Evolutionary conservation across 2,797 vertebrate species (phyloP), one percentile per base, ranked within the genome.

Genomic region (Chromis chromis): DNA sequence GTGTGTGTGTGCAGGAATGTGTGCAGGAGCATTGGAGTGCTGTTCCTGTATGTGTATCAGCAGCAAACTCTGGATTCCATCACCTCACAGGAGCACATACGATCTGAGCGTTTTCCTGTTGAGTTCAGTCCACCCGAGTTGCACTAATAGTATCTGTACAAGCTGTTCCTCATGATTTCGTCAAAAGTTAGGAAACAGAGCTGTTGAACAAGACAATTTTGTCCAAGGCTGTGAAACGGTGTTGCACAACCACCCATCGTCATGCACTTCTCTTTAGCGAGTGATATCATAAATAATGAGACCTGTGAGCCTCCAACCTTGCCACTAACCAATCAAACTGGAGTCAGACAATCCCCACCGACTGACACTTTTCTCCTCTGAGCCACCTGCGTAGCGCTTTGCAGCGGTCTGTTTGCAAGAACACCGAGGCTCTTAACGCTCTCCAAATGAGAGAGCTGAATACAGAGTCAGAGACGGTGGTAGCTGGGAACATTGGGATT

Each of bases 401-500:
- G 80, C 77, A 42, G 68, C 60, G 14, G 65, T 36, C 67, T 87
- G 83, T 88, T 87, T 86, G 81, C 84, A 65, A 65, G 82, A 79
- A 72, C 79, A 78, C 69, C 62, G 49, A 52, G 68, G 58, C 66
- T 74, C 67, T 70, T 85, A 89, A 76, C 82, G 46, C 62, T 68
- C 63, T 80, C 82, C 85, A 91, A 93, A 91, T 91, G 87, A 91
- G 78, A 78, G 66, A 21, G 63, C 67, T 25, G 84, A 84, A 85
- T 75, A 90, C 84, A 74, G 84, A 86, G 76, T 81, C 86, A 75
- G 86, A 86, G 79, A 70, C 78, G 22, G 76, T 21, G 44, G 62
- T 53, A 77, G 74, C 85, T 27, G 72, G 81, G 86, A 85, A 90
- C 90, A 91, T 93, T 92, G 89, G 88, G 92, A 93, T 94, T 95